Conservation (phyloP, 2,113 vertebrate genomes). For the Scytalopus superciliaris region DNA sequence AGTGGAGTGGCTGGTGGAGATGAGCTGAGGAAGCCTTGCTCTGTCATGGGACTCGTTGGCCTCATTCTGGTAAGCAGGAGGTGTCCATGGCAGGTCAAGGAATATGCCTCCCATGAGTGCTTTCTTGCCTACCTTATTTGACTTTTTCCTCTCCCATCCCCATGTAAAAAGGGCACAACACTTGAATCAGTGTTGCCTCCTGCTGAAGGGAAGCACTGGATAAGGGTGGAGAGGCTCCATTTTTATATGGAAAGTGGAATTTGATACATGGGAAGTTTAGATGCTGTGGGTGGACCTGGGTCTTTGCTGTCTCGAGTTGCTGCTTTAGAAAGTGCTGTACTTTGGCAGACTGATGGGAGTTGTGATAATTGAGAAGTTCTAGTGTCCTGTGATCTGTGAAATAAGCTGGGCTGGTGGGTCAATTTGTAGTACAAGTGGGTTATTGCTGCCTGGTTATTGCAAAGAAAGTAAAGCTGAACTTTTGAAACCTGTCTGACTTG, state of each 20-base stretch:
- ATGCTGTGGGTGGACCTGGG: neutral
- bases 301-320: neutral
- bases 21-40: neutral
- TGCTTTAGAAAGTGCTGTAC: neutral
- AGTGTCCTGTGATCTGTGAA: neutral
- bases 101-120: neutral
- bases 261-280: neutral
- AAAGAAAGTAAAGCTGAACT: neutral
- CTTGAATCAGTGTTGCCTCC: neutral
- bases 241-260: neutral
- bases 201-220: too few species aligned
- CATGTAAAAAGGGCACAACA: fast-evolving
- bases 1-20: neutral
- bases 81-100: neutral
- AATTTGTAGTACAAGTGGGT: neutral
- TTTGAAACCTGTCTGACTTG: neutral
- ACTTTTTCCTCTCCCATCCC: neutral
- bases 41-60: fast-evolving
- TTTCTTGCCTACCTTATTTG: neutral
- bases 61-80: neutral
- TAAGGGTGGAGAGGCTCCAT: fast-evolving
- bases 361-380: fast-evolving
- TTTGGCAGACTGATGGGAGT: neutral
- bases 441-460: neutral
- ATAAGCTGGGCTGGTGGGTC: neutral